Conservation (phyloP, 1,140 invertebrate species). For the Drosophila nannoptera region DNA sequence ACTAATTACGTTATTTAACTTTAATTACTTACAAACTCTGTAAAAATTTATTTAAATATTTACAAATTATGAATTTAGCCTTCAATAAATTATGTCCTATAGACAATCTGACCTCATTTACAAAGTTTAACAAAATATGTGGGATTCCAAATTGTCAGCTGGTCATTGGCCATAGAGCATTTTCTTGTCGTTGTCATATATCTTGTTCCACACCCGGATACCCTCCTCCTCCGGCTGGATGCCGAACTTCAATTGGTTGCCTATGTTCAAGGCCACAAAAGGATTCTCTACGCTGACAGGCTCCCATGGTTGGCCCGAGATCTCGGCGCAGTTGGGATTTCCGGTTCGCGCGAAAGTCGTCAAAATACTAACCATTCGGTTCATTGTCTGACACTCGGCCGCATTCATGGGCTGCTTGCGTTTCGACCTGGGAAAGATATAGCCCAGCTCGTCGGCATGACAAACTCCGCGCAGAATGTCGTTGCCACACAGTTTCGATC, state of each 20-base stretch:
- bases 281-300: conserved; percentile 41
- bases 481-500: conserved; percentile 63
- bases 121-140: no score
- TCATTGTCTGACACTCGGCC: conserved; percentile 65
- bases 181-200: conserved; percentile 33
- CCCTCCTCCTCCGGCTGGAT: conserved; percentile 49
- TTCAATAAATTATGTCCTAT: not conserved
- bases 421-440: conserved; percentile 80
- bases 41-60: no score
- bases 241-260: conserved; percentile 34
- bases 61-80: no score
- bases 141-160: no score
- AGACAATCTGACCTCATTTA: not conserved
- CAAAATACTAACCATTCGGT: conserved; percentile 74
- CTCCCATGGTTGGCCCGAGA: conserved; percentile 33
- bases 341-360: conserved; percentile 79
- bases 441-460: conserved; percentile 84
- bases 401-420: conserved; percentile 62
- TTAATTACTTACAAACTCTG: no score
- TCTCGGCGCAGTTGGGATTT: conserved; percentile 63
- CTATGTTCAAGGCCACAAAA: conserved; percentile 53
- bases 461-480: conserved; percentile 74
- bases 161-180: conserved; percentile 32
- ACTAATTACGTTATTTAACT: no score
- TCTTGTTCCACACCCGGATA: conserved; percentile 54